Percentiles rank a stretch among this genome's conserved stretches.
These are phyloP conservation scores for Brachyistius frenatus DNA, from an alignment of 2,113 vertebrate species.

Conservation along the genomic window DNA sequence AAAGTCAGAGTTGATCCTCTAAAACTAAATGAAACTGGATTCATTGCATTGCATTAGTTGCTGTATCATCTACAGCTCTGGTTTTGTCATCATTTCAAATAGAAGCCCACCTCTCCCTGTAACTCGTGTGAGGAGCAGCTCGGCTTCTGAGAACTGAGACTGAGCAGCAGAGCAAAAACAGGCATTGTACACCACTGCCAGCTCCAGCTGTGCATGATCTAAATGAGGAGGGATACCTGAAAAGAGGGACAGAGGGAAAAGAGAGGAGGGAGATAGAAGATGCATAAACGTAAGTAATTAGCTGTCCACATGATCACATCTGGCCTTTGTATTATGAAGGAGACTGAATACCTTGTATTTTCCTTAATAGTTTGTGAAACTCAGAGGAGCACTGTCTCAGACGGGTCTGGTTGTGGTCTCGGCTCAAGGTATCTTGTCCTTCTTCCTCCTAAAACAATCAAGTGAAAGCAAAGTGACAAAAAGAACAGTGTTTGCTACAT, in stretches of 20 bases:
- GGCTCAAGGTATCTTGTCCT: slow-evolving; percentile 21
- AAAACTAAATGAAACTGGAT: background rate
- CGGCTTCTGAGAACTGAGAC: slow-evolving; percentile 64
- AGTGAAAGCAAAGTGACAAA: slow-evolving; percentile 9
- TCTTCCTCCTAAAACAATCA: slow-evolving; percentile 53
- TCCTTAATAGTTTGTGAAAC: slow-evolving; percentile 79
- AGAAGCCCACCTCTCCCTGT: slow-evolving; percentile 74
- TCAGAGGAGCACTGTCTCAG: slow-evolving; percentile 66
- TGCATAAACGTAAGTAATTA: background rate
- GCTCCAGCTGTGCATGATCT: slow-evolving; percentile 73
- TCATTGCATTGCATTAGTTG: background rate
- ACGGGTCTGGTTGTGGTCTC: slow-evolving; percentile 40
- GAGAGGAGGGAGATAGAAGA: background rate
- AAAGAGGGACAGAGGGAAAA: background rate
- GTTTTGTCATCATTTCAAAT: background rate
- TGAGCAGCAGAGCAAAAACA: slow-evolving; percentile 68
- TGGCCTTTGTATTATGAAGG: background rate
- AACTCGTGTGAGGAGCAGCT: slow-evolving; percentile 65
- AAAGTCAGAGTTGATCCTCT: background rate
- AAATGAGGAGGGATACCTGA: slow-evolving; percentile 77
- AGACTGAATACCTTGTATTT: slow-evolving; percentile 79
- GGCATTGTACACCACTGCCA: slow-evolving; percentile 80
- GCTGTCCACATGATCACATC: background rate
- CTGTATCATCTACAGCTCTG: background rate
- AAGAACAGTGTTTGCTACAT: slow-evolving; percentile 3